Evolutionary conservation across 2,113 vertebrate genomes (phyloP).

Genomic region (Tachycineta bicolor): DNA sequence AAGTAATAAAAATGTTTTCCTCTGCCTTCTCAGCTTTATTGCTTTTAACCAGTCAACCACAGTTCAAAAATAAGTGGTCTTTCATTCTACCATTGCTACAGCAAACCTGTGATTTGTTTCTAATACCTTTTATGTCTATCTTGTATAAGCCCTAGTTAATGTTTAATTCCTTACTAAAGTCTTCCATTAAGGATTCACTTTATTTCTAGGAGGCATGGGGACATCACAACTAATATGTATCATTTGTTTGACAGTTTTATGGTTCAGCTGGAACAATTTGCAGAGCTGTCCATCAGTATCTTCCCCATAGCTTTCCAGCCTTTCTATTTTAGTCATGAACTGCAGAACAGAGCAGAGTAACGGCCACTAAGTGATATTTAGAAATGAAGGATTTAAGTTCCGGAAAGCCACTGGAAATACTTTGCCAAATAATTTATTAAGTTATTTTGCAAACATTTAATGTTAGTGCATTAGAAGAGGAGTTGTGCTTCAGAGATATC

Average conservation of each 20-base stretch:
- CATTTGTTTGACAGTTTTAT: conserved; percentile 72
- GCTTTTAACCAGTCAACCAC: neutral
- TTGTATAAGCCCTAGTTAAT: conserved; percentile 51
- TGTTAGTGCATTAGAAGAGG: neutral
- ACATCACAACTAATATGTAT: conserved; percentile 49
- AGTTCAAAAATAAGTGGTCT: neutral
- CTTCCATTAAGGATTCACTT: conserved; percentile 59
- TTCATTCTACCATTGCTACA: neutral
- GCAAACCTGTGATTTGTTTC: neutral
- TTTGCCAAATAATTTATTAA: conserved; percentile 5
- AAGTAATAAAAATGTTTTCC: neutral
- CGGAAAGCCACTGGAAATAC: neutral
- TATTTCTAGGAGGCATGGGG: conserved; percentile 45
- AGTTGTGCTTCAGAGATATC: neutral
- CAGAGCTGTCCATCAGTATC: conserved; percentile 62
- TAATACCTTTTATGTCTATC: neutral
- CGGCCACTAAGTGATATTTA: conserved; percentile 15
- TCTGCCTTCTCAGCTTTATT: neutral
- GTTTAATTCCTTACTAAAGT: conserved; percentile 53
- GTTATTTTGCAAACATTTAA: neutral
- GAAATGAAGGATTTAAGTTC: conserved; percentile 6
- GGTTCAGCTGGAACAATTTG: conserved; percentile 68
- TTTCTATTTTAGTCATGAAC: conserved; percentile 59
- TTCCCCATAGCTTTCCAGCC: conserved; percentile 13
- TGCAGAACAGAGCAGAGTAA: neutral